phyloP scores from a whole-genome alignment of 2,797 vertebrate genomes.

The Cyclopterus lumpus region DNA sequence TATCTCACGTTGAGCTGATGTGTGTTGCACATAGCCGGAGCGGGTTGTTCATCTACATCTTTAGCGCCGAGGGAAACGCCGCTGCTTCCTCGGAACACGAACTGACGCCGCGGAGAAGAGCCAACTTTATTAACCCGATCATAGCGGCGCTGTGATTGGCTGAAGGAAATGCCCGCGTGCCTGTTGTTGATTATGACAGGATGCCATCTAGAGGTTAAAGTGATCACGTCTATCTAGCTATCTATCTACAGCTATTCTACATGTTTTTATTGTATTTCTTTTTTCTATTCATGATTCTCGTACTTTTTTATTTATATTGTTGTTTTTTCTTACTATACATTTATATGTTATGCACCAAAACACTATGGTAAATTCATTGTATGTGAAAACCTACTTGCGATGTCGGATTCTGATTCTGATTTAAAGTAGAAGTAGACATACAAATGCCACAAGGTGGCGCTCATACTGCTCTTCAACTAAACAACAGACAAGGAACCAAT shows the following conservation, averaged over 20 bases:
- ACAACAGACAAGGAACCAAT: not conserved
- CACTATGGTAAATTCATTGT: not conserved
- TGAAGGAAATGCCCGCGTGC: conserved; percentile 11
- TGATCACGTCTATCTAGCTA: not conserved
- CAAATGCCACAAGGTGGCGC: conserved; percentile 47
- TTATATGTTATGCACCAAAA: not conserved
- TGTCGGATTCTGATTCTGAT: not conserved
- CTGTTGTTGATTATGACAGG: conserved; percentile 23
- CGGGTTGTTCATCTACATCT: conserved; percentile 35
- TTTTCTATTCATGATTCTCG: not conserved
- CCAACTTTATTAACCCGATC: conserved; percentile 38
- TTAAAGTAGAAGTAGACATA: not conserved
- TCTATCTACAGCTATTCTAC: not conserved
- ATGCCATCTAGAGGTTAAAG: conserved; percentile 64
- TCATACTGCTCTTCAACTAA: not conserved
- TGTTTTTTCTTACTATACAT: not conserved
- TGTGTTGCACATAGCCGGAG: not conserved
- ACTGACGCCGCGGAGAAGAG: conserved; percentile 9
- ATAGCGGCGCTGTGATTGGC: conserved; percentile 69
- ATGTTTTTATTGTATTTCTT: not conserved
- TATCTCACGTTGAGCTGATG: not conserved
- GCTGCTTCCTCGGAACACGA: not conserved
- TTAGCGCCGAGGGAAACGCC: not conserved
- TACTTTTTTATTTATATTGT: not conserved
- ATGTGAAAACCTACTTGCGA: not conserved